Evolutionary conservation across 2,113 vertebrate genomes (phyloP).

Genomic region (Pongo abelii): DNA sequence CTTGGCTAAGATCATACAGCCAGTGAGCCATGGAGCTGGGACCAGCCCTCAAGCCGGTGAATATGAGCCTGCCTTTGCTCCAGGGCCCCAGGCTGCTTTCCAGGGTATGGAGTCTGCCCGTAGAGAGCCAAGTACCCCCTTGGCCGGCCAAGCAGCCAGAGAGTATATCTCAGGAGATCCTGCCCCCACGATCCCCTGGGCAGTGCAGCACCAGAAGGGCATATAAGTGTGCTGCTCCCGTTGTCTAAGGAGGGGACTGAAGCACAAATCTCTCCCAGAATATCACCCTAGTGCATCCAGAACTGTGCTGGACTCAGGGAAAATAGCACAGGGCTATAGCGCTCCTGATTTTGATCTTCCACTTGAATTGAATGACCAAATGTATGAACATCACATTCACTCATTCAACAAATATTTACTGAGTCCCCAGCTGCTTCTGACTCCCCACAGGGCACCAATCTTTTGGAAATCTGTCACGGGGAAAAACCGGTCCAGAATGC

Average conservation of each 20-base stretch:
- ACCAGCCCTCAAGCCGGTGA: background rate
- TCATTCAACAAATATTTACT: constrained; percentile 8
- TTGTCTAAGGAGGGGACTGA: background rate
- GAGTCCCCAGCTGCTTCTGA: background rate
- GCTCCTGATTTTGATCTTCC: background rate
- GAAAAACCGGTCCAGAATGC: background rate
- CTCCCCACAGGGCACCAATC: background rate
- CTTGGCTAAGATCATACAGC: background rate
- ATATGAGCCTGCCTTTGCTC: background rate
- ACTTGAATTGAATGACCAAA: background rate
- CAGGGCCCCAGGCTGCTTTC: background rate
- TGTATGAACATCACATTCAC: background rate
- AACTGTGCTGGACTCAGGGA: background rate
- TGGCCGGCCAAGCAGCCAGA: background rate
- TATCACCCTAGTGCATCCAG: background rate
- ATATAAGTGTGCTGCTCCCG: background rate
- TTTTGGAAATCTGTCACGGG: constrained; percentile 26
- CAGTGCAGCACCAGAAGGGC: background rate
- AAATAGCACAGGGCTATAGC: background rate
- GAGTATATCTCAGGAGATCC: background rate
- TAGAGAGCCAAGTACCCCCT: background rate
- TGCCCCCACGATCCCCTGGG: background rate
- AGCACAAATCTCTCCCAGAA: background rate
- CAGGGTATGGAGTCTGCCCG: background rate
- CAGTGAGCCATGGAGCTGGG: background rate